Percentiles rank a stretch among this genome's conserved stretches.
phyloP scores from a whole-genome alignment of 2,888 invertebrate species.

The Standfussiana lucernea region DNA sequence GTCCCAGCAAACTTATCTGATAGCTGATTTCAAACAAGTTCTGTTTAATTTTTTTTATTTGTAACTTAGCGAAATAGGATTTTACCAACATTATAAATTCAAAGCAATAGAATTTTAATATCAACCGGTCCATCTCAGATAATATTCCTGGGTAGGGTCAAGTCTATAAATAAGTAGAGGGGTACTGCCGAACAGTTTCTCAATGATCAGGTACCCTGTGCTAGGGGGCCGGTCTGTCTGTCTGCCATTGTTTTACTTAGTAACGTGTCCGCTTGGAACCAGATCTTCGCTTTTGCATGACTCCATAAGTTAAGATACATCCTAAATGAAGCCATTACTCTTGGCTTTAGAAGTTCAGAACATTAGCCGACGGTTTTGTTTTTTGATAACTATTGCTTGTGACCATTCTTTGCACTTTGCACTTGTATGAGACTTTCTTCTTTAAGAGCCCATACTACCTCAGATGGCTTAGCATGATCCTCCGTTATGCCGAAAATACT shows the following conservation, averaged over 20 bases:
- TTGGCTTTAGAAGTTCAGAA: not conserved
- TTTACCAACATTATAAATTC: not conserved
- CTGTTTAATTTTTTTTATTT: not conserved
- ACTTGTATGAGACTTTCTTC: too few species aligned
- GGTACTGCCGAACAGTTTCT: conserved; percentile 38
- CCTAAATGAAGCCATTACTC: not conserved
- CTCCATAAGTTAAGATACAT: not conserved
- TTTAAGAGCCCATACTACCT: too few species aligned
- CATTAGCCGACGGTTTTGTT: not conserved
- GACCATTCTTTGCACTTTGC: not conserved
- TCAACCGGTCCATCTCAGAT: conserved; percentile 16
- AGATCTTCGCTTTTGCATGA: not conserved
- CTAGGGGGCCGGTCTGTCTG: conserved; percentile 18
- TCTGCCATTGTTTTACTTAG: conserved; percentile 15
- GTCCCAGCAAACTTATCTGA: not conserved
- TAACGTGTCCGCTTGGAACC: not conserved
- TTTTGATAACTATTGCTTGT: too few species aligned
- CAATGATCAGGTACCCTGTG: conserved; percentile 18
- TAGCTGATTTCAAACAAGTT: conserved; percentile 1
- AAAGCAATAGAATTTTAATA: not conserved
- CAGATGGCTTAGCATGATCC: too few species aligned
- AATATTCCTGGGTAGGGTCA: conserved; percentile 22
- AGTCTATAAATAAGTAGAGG: conserved; percentile 60
- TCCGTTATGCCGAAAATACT: too few species aligned
- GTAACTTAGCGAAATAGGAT: not conserved